phyloP scores from a whole-genome alignment of 2,797 vertebrate genomes.

The Chaetophractus vellerosus region DNA sequence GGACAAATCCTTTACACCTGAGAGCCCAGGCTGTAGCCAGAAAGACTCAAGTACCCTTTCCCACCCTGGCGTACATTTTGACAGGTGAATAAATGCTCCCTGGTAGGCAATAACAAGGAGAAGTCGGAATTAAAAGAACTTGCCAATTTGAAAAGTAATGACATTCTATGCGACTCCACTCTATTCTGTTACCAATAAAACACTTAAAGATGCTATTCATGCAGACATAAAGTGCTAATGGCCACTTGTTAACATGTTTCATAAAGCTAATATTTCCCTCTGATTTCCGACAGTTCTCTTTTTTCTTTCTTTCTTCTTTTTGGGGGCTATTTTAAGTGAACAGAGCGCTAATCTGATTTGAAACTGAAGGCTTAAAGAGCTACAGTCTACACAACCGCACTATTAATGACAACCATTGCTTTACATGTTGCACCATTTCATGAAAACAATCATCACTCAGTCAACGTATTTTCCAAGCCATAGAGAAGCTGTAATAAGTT shows the following conservation, averaged over 20 bases:
- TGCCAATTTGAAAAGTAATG: constrained; percentile 85
- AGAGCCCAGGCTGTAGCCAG: constrained; percentile 49
- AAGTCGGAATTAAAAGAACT: constrained; percentile 85
- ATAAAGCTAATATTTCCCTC: constrained; percentile 89
- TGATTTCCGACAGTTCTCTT: constrained; percentile 86
- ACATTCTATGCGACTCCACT: constrained; percentile 85
- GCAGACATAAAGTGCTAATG: constrained; percentile 90
- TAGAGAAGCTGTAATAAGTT: constrained; percentile 46
- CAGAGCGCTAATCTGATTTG: constrained; percentile 84
- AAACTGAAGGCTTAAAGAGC: constrained; percentile 87
- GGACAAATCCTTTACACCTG: constrained; percentile 9
- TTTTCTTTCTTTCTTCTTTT: constrained; percentile 64
- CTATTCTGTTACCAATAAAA: constrained; percentile 89
- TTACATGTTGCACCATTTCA: constrained; percentile 77
- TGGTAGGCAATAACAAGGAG: constrained; percentile 81
- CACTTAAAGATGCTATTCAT: constrained; percentile 89
- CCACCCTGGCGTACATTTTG: constrained; percentile 59
- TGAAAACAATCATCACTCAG: constrained; percentile 75
- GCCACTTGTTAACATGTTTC: constrained; percentile 90
- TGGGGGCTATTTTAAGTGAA: constrained; percentile 87
- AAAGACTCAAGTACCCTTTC: constrained; percentile 39
- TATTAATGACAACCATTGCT: constrained; percentile 83
- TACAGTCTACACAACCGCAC: constrained; percentile 78
- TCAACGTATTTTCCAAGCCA: constrained; percentile 66
- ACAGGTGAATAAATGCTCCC: constrained; percentile 74